Conservation (phyloP, 2,113 vertebrate species). For the Lasiurus borealis region DNA sequence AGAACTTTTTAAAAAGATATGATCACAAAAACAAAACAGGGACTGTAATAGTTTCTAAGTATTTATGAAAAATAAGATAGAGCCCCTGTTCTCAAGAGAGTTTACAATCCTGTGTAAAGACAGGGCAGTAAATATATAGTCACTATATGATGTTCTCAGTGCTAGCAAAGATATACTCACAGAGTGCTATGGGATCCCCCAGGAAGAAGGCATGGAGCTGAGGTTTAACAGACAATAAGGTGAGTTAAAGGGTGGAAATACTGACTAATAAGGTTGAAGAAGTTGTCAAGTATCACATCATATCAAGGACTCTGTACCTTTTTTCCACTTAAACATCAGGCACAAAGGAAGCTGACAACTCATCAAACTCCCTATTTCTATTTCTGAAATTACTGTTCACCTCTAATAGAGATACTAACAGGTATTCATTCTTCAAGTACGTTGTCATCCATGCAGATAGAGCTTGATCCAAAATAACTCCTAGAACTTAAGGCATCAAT, state of each 20-base stretch:
- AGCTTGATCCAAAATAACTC: neutral
- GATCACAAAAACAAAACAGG: too few species aligned
- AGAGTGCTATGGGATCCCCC: neutral
- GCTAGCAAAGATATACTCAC: neutral
- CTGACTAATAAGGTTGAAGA: neutral
- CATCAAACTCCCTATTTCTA: neutral
- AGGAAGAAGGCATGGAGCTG: neutral
- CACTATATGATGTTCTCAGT: neutral
- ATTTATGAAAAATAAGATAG: constrained; percentile 28
- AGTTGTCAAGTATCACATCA: neutral
- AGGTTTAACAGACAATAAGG: neutral
- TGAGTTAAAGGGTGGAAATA: neutral
- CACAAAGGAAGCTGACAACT: neutral
- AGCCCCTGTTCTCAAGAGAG: neutral
- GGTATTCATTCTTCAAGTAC: neutral
- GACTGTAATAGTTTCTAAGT: neutral
- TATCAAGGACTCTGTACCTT: neutral
- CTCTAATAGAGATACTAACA: neutral
- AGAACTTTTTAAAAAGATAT: too few species aligned
- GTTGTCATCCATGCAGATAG: neutral
- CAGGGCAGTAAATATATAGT: neutral
- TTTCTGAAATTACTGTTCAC: neutral
- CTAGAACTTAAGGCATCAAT: neutral
- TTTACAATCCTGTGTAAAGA: neutral
- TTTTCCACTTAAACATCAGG: neutral